Conservation (phyloP, 2,888 invertebrate species). For the Empis livida region DNA sequence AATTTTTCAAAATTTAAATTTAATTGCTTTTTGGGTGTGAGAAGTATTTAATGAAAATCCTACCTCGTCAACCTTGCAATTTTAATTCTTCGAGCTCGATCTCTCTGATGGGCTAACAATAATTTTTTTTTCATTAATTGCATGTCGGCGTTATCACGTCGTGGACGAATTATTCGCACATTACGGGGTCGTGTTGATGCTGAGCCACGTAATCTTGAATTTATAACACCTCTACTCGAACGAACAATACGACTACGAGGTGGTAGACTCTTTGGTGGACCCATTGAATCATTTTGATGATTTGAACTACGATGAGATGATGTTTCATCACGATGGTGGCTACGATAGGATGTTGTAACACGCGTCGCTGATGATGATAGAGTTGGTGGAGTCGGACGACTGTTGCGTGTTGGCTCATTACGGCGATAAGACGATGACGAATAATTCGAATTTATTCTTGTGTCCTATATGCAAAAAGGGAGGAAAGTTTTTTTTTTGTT, state of each 20-base stretch:
- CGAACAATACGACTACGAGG: slow-evolving; percentile 29
- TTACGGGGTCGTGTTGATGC: slow-evolving; percentile 22
- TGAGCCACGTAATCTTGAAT: slow-evolving; percentile 22
- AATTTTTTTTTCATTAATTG: slow-evolving; percentile 32
- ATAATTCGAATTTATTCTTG: slow-evolving; percentile 22
- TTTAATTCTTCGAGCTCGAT: slow-evolving; percentile 31
- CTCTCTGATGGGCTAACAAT: slow-evolving; percentile 32
- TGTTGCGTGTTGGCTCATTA: slow-evolving; percentile 25
- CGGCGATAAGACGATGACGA: slow-evolving; percentile 33
- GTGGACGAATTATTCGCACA: slow-evolving; percentile 23
- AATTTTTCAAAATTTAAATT: too few species aligned
- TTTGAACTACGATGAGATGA: slow-evolving; percentile 10
- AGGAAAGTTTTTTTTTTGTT: slow-evolving; percentile 16
- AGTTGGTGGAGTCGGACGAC: slow-evolving; percentile 27
- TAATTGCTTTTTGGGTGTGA: too few species aligned
- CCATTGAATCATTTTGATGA: slow-evolving; percentile 24
- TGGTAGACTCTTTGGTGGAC: slow-evolving; percentile 31
- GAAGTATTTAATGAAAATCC: slow-evolving; percentile 7
- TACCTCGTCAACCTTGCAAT: slow-evolving; percentile 36
- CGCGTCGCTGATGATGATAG: slow-evolving; percentile 10
- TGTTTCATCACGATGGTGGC: slow-evolving; percentile 4
- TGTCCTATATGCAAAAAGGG: slow-evolving; percentile 19
- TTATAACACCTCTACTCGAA: slow-evolving; percentile 23
- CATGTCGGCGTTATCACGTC: slow-evolving; percentile 29
- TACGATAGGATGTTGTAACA: slow-evolving; percentile 20